A percentile compares a stretch with the other conserved stretches of the same genome.
Conservation (phyloP, 1,140 invertebrate species). For the Cydia fagiglandana region DNA sequence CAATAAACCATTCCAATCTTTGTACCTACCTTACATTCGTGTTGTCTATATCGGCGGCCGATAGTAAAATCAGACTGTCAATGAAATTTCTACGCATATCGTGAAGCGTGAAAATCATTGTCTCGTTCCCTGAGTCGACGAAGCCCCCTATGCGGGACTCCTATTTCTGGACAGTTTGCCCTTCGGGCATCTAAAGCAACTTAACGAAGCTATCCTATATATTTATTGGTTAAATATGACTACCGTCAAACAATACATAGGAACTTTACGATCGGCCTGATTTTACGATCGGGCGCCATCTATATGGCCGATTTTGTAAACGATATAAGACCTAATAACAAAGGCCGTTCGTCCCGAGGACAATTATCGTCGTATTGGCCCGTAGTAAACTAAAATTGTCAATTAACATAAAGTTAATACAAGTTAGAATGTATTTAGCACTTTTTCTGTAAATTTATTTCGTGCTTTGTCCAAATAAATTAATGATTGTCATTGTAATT, state of each 20-base stretch:
- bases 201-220: no score
- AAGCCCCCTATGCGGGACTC: no score
- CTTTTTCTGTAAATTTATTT: conserved; percentile 26
- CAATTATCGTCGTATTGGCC: conserved; percentile 15
- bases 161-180: no score
- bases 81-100: no score
- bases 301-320: conserved; percentile 14
- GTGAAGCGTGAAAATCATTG: no score
- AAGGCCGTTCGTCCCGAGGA: background rate
- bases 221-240: no score
- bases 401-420: conserved; percentile 31
- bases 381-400: conserved; percentile 23
- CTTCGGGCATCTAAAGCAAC: no score
- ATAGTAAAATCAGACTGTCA: no score
- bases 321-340: background rate
- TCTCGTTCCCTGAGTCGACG: no score
- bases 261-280: no score
- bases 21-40: conserved; percentile 47
- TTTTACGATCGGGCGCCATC: no score
- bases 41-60: conserved; percentile 36
- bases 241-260: no score
- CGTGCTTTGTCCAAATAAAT: conserved; percentile 13
- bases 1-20: conserved; percentile 56
- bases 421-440: conserved; percentile 21
- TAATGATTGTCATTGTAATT: conserved; percentile 15